These are phyloP conservation scores for Pogoniulus pusillus DNA, from an alignment of 2,797 vertebrate genomes.

Conservation along the genomic window DNA sequence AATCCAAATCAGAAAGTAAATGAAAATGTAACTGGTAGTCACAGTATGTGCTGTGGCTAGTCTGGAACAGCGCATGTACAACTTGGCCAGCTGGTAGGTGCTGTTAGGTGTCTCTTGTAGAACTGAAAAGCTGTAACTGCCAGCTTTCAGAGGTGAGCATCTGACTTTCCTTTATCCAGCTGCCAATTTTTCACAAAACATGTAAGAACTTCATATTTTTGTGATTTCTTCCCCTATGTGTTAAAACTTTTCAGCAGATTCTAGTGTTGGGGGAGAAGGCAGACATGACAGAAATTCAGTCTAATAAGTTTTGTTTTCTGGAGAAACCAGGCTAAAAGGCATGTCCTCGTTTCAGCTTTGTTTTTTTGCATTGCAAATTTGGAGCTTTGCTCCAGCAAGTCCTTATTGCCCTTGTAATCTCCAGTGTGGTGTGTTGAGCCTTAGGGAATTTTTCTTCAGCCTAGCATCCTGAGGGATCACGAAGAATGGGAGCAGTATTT, in stretches of 20 bases:
- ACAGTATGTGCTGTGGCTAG: neutral
- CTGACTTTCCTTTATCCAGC: neutral
- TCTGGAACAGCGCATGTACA: neutral
- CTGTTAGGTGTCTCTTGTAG: neutral
- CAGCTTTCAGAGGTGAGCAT: neutral
- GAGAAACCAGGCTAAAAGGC: neutral
- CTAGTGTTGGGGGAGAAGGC: neutral
- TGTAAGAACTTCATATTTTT: neutral
- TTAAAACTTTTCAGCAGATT: neutral
- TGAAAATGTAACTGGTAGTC: neutral
- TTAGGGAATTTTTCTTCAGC: neutral
- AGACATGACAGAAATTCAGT: neutral
- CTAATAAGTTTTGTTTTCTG: neutral
- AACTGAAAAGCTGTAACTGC: neutral
- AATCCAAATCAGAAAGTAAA: neutral
- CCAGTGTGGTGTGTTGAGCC: neutral
- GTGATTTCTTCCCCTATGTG: neutral
- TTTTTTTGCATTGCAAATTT: conserved; percentile 19
- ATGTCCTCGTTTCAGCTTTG: conserved; percentile 13
- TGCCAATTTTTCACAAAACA: neutral
- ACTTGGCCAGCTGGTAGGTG: neutral
- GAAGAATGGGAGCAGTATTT: neutral
- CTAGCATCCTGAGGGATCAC: neutral
- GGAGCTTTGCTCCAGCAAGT: conserved; percentile 1
- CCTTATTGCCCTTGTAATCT: neutral